Base-by-base conservation (phyloP, 2,113 vertebrate species). In the Charina bottae region DNA sequence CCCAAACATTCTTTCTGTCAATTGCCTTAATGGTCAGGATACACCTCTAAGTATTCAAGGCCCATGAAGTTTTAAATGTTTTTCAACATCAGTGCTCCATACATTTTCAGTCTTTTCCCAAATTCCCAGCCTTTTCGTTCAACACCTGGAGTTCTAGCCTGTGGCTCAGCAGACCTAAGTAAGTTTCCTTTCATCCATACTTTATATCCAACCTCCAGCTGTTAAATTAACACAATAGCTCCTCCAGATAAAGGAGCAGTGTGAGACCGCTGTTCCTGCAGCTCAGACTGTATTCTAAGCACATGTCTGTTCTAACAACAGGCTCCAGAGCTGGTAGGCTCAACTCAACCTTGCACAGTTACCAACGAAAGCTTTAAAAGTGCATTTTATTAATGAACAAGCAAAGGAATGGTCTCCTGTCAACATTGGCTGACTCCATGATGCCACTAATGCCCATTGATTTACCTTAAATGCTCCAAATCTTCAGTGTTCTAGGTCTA, bases 41-140 rank as follows among this genome's bases (percentile, higher is more conserved):
- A 64, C 0, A 15, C 4, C 49, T 15, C 58, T 54, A 24, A 0
- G 0, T 3, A 58, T 90, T 87, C 89, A 72, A 1, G 54, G 21
- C 49, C 72, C 21, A 11, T 9, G 0, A 60, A 85, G 46, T 68
- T 93, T 58, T 83, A 86, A 4, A 24, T 26, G 87, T 33, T 86
- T 55, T 24, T 33, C 49, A 46, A 42, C 17, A 49, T 78, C 21
- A n/a, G 24, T 4, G 24, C 49, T 83, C 49, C 23, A 55, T 89
- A 72, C 4, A 3, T 13, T 54, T 72, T 83, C 88, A 88, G 17
- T n/a, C 78, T 84, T 49, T 90, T 89, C 46, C 90, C 86, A 62
- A 46, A n/a, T 83, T 60, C 3, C 15, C 53, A 13, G 13, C 62
- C n/a, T 49, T 46, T 92, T 60, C 11, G 62, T 64, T 89, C 13